Conservation (phyloP, 2,888 invertebrate genomes). For the Eupithecia abbreviata region DNA sequence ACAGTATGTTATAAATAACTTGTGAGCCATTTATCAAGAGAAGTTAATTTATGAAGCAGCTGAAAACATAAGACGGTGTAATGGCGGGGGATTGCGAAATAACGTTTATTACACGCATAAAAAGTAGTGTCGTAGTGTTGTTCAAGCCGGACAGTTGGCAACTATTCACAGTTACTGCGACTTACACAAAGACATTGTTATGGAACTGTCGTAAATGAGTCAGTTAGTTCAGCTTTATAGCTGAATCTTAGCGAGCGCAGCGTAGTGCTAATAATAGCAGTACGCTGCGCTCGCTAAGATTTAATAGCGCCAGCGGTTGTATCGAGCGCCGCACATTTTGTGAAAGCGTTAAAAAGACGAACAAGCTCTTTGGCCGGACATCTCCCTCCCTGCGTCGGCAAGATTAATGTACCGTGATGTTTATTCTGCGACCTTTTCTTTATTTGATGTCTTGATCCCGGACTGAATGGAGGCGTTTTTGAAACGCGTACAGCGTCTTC, state of each 20-base stretch:
- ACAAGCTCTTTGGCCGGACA: not conserved
- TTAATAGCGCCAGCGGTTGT: not conserved
- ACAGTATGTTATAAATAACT: conserved; percentile 14
- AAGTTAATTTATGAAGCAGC: conserved; percentile 15
- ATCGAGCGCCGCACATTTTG: not conserved
- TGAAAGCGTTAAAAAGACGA: not conserved
- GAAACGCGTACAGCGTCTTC: conserved; percentile 15
- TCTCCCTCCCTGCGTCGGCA: not conserved
- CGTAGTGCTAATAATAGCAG: no score
- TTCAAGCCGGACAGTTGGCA: not conserved
- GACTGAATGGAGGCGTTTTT: conserved; percentile 11
- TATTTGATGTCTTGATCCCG: conserved; percentile 33
- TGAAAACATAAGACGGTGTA: conserved; percentile 18
- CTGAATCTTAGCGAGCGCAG: no score
- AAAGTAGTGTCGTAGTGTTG: conserved; percentile 7
- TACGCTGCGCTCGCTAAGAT: not conserved
- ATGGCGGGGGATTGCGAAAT: conserved; percentile 14
- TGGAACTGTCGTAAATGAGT: not conserved
- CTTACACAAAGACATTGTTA: conserved; percentile 6
- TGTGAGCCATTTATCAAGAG: conserved; percentile 16
- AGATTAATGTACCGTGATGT: conserved; percentile 31
- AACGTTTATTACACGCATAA: conserved; percentile 16
- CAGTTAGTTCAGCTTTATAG: conserved; percentile 6
- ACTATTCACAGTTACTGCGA: conserved; percentile 7
- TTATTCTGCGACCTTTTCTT: conserved; percentile 23